Percentiles rank a stretch among this genome's conserved stretches.
Evolutionary conservation across 2,888 invertebrate genomes (phyloP).

Genomic region (Sinelater perroti): DNA sequence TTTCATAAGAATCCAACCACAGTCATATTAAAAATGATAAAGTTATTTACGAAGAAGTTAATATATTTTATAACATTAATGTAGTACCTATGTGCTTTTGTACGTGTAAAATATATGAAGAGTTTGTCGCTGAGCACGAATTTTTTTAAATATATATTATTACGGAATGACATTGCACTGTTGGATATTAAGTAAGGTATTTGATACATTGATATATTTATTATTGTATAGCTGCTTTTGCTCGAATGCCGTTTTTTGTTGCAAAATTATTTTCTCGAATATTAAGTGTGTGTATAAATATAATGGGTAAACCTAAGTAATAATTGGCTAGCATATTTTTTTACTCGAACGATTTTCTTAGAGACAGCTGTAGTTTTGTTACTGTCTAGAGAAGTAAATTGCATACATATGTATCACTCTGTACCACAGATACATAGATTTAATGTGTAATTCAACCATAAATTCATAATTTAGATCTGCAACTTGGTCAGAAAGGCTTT

Average conservation of each 20-base stretch:
- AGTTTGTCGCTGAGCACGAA: slow-evolving; percentile 54
- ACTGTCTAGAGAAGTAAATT: slow-evolving; percentile 29
- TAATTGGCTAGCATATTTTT: slow-evolving; percentile 21
- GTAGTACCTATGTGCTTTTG: slow-evolving; percentile 48
- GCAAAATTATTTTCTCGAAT: slow-evolving; percentile 26
- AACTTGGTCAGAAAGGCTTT: too few relatives aligned
- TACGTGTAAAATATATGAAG: slow-evolving; percentile 53
- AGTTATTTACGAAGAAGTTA: slow-evolving; percentile 28
- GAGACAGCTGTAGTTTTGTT: slow-evolving; percentile 37
- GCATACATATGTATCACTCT: slow-evolving; percentile 1
- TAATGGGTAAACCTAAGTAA: slow-evolving; percentile 16
- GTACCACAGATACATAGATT: too few relatives aligned
- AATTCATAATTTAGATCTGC: too few relatives aligned
- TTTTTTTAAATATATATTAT: slow-evolving; percentile 42
- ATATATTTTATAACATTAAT: slow-evolving; percentile 33
- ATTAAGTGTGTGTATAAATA: slow-evolving; percentile 19
- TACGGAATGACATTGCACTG: slow-evolving; percentile 52
- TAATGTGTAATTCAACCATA: too few relatives aligned
- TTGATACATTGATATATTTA: slow-evolving; percentile 51
- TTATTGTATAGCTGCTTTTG: slow-evolving; percentile 52
- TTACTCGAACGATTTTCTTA: slow-evolving; percentile 21
- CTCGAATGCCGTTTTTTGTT: slow-evolving; percentile 30
- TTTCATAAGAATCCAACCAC: slow-evolving; percentile 11
- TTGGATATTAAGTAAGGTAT: slow-evolving; percentile 57
- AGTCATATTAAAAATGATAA: slow-evolving; percentile 10